Percentiles rank a stretch among this genome's conserved stretches.
Evolutionary conservation across 1,140 invertebrate genomes (phyloP).

Genomic region (Schlechtendalia chinensis): DNA sequence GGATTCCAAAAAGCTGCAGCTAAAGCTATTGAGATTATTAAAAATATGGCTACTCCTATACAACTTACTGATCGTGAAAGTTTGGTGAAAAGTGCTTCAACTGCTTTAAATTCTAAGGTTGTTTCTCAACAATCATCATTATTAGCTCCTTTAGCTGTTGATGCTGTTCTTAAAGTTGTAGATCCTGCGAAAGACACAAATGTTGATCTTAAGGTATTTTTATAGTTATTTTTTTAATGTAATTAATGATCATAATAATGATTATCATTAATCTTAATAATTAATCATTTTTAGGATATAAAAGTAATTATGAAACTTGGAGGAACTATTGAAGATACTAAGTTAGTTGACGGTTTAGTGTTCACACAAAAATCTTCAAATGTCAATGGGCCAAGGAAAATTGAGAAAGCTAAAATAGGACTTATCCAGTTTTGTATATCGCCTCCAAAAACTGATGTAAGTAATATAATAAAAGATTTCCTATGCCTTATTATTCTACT

Average conservation of each 20-base stretch:
- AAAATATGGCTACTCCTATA: constrained; percentile 80
- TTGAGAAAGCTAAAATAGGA: constrained; percentile 98
- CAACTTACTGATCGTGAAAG: constrained; percentile 84
- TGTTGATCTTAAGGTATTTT: constrained; percentile 65
- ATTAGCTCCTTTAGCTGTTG: constrained; percentile 93
- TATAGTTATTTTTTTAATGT: not conserved
- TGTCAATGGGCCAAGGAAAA: constrained; percentile 83
- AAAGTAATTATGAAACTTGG: constrained; percentile 95
- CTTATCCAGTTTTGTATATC: constrained; percentile 99
- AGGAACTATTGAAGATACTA: constrained; percentile 96
- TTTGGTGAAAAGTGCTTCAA: constrained; percentile 91
- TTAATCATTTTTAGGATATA: constrained; percentile 67
- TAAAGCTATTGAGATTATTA: constrained; percentile 84
- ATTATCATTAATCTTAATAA: too few relatives aligned
- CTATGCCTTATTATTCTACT: too few relatives aligned
- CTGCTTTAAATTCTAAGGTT: constrained; percentile 97
- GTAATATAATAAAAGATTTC: constrained; percentile 53
- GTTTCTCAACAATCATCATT: constrained; percentile 96
- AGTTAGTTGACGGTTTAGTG: constrained; percentile 91
- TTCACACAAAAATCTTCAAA: constrained; percentile 88
- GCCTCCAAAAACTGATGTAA: constrained; percentile 97
- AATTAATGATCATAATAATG: not conserved
- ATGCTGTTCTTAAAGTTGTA: constrained; percentile 89
- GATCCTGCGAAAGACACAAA: constrained; percentile 65
- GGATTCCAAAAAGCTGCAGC: constrained; percentile 88